Conservation (phyloP, 2,797 vertebrate species). For the Staurois parvus region DNA sequence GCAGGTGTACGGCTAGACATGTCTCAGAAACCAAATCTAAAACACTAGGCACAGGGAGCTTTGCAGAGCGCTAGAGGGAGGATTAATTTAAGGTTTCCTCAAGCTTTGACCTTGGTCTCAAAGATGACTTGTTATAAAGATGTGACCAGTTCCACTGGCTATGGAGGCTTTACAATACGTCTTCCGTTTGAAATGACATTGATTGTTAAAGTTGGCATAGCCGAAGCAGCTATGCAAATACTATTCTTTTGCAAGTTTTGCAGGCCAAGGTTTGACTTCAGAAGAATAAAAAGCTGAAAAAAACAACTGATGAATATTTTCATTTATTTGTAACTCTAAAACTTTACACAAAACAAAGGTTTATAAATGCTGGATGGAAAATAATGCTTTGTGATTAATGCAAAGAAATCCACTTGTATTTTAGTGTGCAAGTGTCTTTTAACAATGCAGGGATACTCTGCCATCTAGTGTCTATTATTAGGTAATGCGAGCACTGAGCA, state of each 20-base stretch:
- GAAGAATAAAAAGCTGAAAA: background rate
- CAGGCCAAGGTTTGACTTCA: background rate
- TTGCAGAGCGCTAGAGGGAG: slow-evolving; percentile 40
- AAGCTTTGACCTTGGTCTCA: slow-evolving; percentile 56
- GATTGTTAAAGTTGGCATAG: slow-evolving; percentile 11
- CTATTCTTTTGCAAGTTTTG: background rate
- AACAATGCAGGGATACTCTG: slow-evolving; percentile 7
- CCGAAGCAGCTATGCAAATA: background rate
- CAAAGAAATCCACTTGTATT: slow-evolving; percentile 29
- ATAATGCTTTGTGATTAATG: slow-evolving; percentile 29
- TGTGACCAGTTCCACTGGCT: slow-evolving; percentile 43
- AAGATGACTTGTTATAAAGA: slow-evolving; percentile 45
- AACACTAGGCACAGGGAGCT: slow-evolving; percentile 52
- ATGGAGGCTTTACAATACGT: slow-evolving; percentile 11
- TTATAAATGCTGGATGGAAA: slow-evolving; percentile 27
- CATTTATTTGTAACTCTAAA: slow-evolving; percentile 27
- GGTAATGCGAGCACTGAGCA: background rate
- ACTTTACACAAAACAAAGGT: slow-evolving; percentile 36
- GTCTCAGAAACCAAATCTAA: slow-evolving; percentile 35
- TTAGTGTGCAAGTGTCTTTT: background rate
- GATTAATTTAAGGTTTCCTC: slow-evolving; percentile 46
- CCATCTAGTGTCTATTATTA: slow-evolving; percentile 48
- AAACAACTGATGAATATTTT: slow-evolving; percentile 18
- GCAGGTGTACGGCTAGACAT: slow-evolving; percentile 50
- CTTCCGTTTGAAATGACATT: slow-evolving; percentile 13